phyloP scores from a whole-genome alignment of 2,888 invertebrate species.

The Coelopa pilipes region DNA sequence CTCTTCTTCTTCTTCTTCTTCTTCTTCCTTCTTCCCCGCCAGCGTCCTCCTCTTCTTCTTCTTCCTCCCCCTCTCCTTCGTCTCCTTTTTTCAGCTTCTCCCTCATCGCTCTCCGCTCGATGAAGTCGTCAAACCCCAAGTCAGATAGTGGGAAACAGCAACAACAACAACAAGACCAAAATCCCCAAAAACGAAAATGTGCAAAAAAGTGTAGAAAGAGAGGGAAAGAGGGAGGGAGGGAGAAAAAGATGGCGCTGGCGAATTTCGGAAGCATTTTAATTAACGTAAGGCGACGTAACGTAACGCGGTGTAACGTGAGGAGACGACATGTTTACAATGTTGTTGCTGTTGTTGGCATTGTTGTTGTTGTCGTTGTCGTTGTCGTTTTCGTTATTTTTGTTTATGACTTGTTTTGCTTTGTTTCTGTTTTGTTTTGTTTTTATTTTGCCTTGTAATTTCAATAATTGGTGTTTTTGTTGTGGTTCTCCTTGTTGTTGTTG shows the following conservation, averaged over 20 bases:
- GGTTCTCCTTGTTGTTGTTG: too few species aligned
- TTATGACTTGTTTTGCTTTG: too few species aligned
- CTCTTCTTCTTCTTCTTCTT: constrained; percentile 1
- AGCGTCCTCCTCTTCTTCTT: neutral
- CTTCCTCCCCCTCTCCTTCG: too few species aligned
- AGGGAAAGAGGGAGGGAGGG: neutral
- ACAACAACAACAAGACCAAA: neutral
- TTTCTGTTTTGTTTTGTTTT: too few species aligned
- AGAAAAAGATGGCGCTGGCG: constrained; percentile 17
- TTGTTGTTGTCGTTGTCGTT: too few species aligned
- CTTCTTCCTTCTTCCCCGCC: neutral
- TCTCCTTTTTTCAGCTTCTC: too few species aligned
- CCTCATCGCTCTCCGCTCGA: neutral
- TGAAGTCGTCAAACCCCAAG: neutral
- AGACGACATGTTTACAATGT: neutral
- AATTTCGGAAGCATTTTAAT: constrained; percentile 29
- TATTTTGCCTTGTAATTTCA: too few species aligned
- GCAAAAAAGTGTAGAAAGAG: neutral
- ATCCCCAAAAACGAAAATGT: neutral
- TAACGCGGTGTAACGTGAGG: constrained; percentile 5
- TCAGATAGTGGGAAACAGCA: neutral
- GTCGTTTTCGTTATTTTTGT: too few species aligned
- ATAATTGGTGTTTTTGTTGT: too few species aligned
- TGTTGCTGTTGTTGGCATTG: too few species aligned
- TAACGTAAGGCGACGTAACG: constrained; percentile 27